phyloP scores from a whole-genome alignment of 2,113 vertebrate genomes.

The Calidris pugnax region DNA sequence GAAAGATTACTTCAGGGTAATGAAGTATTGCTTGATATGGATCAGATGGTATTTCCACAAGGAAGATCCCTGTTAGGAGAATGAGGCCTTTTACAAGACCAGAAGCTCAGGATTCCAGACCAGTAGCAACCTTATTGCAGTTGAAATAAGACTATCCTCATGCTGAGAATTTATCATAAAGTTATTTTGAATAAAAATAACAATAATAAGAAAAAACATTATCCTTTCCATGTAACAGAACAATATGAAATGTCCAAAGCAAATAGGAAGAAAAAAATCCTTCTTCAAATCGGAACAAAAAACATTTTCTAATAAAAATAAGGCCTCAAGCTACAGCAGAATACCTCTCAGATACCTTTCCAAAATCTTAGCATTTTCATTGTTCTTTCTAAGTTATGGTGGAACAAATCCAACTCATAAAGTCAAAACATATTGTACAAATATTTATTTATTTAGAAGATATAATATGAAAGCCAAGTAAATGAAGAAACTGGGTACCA shows the following conservation, averaged over 20 bases:
- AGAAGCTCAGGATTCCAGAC: neutral
- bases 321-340: constrained; percentile 36
- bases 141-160: neutral
- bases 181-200: constrained; percentile 24
- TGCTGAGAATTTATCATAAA: constrained; percentile 21
- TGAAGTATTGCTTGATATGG: neutral
- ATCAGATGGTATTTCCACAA: neutral
- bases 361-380: constrained; percentile 23
- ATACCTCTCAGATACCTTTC: constrained; percentile 37
- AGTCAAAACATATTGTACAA: constrained; percentile 2
- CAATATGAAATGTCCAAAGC: constrained; percentile 6
- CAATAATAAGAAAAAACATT: neutral
- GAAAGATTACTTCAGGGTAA: neutral
- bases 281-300: constrained; percentile 4
- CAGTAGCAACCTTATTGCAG: neutral
- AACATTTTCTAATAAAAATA: constrained; percentile 55
- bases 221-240: neutral
- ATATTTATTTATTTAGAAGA: constrained; percentile 43
- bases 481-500: neutral
- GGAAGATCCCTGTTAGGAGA: neutral
- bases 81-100: neutral
- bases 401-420: constrained; percentile 51
- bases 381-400: neutral
- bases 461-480: neutral
- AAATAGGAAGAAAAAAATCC: neutral